Base-by-base conservation (phyloP, 2,797 vertebrate species). In the Nyctibius grandis region DNA sequence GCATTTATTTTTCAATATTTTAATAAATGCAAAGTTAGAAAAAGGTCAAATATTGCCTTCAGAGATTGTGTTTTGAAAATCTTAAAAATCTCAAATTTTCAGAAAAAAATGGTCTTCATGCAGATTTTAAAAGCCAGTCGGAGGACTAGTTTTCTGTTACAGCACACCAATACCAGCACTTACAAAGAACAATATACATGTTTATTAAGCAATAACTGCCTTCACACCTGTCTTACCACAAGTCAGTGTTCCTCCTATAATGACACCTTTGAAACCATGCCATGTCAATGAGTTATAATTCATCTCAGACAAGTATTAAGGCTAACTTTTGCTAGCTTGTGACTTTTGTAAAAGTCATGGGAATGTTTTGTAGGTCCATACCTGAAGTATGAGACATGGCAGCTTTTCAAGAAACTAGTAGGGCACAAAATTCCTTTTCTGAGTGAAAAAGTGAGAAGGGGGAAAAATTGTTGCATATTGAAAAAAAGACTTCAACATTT, bases 31-130 rank as follows among this genome's bases (percentile, higher is more conserved):
- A 60, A 63, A 45, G 8, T 29, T 54, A 18, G 21, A 85, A n/a
- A 5, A 53, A 85, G 26, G 19, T 42, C 21, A 63, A 84, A 61
- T 21, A 5, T 11, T 69, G 25, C 28, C 22, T 73, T 86, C 45
- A 34, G 75, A 59, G 20, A 4, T 26, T 34, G 4, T 40, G 26
- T 68, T 9, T 48, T 38, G 36, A 80, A 85, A 78, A 64, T 7
- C 16, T 31, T 40, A 11, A 45, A 79, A 47, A 38, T 3, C 2
- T 36, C 20, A 19, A 3, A 6, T 22, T 63, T 75, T 69, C 42
- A 59, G 19, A 36, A 56, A 33, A 40, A 33, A 67, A 25, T 4
- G 1, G 1, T 18, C 12, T 36, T 31, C 6, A 15, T 3, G 1
- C 4, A 36, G 6, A 25, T 64, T 79, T 85, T 45, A 54, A 85